phyloP scores from a whole-genome alignment of 2,797 vertebrate genomes.

The Psittacula echo region DNA sequence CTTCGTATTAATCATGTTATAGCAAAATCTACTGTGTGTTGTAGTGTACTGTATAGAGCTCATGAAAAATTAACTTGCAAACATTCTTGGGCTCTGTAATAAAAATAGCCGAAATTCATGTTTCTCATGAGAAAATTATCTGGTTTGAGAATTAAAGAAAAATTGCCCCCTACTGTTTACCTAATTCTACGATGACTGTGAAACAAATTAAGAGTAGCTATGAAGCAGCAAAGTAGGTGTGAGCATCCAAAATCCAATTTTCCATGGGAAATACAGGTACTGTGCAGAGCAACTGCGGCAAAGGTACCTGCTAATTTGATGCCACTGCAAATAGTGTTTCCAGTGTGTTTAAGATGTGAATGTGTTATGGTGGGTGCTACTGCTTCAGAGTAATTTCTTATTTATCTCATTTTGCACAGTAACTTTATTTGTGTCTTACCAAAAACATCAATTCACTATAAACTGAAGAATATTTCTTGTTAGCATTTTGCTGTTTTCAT shows the following conservation, averaged over 20 bases:
- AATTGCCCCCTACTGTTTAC: not conserved
- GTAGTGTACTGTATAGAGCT: not conserved
- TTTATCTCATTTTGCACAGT: not conserved
- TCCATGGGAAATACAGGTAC: not conserved
- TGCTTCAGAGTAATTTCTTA: not conserved
- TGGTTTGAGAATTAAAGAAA: not conserved
- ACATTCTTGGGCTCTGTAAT: not conserved
- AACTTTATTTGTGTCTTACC: not conserved
- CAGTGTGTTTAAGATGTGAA: not conserved
- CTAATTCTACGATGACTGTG: not conserved
- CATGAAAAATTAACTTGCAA: constrained; percentile 28
- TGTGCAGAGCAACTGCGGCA: not conserved
- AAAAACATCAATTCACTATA: not conserved
- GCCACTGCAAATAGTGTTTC: not conserved
- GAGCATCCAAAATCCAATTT: not conserved
- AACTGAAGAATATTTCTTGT: not conserved
- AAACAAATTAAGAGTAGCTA: not conserved
- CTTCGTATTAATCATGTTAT: not conserved
- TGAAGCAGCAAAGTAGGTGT: not conserved
- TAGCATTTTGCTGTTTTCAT: constrained; percentile 26
- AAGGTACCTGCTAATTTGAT: not conserved
- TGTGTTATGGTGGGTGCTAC: not conserved
- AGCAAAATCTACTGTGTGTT: not conserved
- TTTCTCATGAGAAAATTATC: constrained; percentile 6
- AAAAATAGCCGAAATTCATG: not conserved